Evolutionary conservation across 1,140 invertebrate genomes (phyloP).

Genomic region (Papilio xuthus): DNA sequence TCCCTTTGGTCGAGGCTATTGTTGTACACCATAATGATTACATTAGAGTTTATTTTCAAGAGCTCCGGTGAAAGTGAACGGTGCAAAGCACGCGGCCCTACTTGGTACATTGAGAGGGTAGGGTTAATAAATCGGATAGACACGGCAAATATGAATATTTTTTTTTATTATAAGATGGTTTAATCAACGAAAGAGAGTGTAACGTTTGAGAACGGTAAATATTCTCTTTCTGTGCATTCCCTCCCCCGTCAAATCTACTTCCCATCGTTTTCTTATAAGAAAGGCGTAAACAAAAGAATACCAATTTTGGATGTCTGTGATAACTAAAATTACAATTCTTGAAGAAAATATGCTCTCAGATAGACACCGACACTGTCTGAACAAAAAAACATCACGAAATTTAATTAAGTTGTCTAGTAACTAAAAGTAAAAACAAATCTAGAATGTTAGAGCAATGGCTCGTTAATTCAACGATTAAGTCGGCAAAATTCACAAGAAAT

Average conservation of each 20-base stretch:
- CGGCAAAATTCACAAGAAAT: too few species aligned
- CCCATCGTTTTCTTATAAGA: too few species aligned
- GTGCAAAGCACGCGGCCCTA: constrained; percentile 26
- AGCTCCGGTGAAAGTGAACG: neutral
- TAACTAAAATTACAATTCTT: neutral
- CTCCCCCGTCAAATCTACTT: too few species aligned
- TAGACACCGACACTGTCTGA: too few species aligned
- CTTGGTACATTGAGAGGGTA: neutral
- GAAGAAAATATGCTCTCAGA: too few species aligned
- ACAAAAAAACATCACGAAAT: too few species aligned
- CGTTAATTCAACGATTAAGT: too few species aligned
- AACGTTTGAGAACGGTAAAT: too few species aligned
- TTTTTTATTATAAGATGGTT: neutral
- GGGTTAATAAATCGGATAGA: neutral
- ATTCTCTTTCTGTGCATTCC: too few species aligned
- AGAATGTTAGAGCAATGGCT: too few species aligned
- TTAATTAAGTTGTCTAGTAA: neutral
- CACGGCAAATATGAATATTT: neutral
- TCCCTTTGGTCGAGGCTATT: constrained; percentile 13
- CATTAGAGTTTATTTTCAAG: constrained; percentile 28
- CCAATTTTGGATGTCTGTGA: neutral
- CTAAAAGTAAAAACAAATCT: neutral
- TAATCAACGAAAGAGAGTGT: too few species aligned
- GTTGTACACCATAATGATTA: constrained; percentile 23
- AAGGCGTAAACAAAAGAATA: too few species aligned